Conservation (phyloP, 1,140 invertebrate species). For the Drosophila guanche region DNA sequence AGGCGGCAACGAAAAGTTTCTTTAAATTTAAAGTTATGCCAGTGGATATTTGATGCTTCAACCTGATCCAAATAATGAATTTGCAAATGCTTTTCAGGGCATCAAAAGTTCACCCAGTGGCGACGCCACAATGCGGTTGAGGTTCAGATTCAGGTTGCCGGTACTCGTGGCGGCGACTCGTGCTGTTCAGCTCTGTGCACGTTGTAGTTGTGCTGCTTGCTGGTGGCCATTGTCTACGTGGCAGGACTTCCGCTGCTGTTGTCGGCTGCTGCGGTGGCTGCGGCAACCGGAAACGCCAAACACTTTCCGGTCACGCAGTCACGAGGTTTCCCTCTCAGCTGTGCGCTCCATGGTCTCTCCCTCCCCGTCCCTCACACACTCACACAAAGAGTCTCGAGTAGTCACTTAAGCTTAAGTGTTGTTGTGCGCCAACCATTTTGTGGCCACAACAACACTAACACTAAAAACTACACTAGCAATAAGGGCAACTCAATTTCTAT, state of each 20-base stretch:
- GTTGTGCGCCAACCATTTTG: conserved; percentile 76
- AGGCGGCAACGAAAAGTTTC: too few species aligned
- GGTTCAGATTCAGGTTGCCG: conserved; percentile 32
- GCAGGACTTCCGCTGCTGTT: conserved; percentile 53
- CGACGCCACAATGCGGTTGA: conserved; percentile 7
- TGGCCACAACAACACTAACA: conserved; percentile 58
- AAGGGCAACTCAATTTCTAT: conserved; percentile 74
- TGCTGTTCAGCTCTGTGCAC: background rate
- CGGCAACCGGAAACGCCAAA: conserved; percentile 70
- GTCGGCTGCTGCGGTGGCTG: conserved; percentile 50
- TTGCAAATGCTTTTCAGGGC: conserved; percentile 7
- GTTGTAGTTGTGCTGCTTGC: conserved; percentile 12
- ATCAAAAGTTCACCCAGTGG: conserved; percentile 26
- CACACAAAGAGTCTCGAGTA: conserved; percentile 61
- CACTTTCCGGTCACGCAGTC: conserved; percentile 79
- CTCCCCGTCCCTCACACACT: background rate
- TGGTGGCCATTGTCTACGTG: conserved; percentile 54
- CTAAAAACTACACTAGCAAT: conserved; percentile 50
- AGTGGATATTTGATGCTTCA: background rate
- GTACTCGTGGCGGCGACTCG: conserved; percentile 33
- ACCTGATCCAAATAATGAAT: background rate
- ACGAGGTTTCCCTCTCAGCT: conserved; percentile 23
- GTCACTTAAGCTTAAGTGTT: conserved; percentile 78
- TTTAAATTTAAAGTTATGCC: background rate
- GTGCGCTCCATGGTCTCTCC: conserved; percentile 4